Conservation (phyloP, 1,140 invertebrate genomes). For the Papilio polytes region DNA sequence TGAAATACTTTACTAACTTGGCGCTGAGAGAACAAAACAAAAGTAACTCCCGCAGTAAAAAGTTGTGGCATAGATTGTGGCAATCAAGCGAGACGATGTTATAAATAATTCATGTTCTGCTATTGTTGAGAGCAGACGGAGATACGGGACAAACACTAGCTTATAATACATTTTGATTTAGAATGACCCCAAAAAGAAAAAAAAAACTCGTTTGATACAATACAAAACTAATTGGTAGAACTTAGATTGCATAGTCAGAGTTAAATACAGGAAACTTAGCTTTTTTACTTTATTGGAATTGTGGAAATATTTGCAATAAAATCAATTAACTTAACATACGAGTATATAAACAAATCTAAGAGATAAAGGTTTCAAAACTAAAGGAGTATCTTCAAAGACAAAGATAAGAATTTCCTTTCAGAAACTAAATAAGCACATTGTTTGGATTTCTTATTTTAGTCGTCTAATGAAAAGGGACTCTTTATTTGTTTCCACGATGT, state of each 20-base stretch:
- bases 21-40: not conserved
- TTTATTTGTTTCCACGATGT: slow-evolving; percentile 18
- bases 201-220: too few species aligned
- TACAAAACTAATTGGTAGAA: too few species aligned
- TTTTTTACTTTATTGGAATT: too few species aligned
- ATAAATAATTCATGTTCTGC: slow-evolving; percentile 16
- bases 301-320: not conserved
- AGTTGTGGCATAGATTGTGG: not conserved
- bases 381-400: not conserved
- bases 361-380: slow-evolving; percentile 5
- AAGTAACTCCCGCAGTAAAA: not conserved
- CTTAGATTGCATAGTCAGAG: too few species aligned
- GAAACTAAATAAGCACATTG: slow-evolving; percentile 1
- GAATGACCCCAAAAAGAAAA: not conserved
- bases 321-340: not conserved
- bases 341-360: not conserved
- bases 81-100: slow-evolving; percentile 19
- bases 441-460: slow-evolving; percentile 18
- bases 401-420: slow-evolving; percentile 2
- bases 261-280: too few species aligned
- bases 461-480: slow-evolving; percentile 24
- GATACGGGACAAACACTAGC: not conserved
- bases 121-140: not conserved
- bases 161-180: not conserved
- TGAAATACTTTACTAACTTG: not conserved